Evolutionary conservation across 1,140 invertebrate genomes (phyloP), one percentile per base, ranked within the genome.

Genomic region (Choristoneura fumiferana): DNA sequence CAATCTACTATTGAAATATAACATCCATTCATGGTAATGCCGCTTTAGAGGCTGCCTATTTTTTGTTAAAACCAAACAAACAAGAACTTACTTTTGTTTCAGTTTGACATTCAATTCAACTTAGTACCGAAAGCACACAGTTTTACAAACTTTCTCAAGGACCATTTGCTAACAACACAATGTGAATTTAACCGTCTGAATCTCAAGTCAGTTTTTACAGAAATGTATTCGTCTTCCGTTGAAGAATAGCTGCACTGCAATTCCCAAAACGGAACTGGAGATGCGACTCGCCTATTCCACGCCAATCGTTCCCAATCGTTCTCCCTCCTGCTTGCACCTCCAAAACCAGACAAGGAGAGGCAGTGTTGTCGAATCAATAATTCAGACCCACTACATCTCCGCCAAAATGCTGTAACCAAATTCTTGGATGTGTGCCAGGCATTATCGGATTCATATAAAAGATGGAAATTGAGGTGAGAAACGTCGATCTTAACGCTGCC

Each of bases 401-500:
- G 43, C 4, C 14, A 12, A 8, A 22, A n/a, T 17, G 22, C n/a
- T 17, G 43, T 49, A 49, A 29, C 18, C 43, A 22, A 13, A 33
- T 49, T 49, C 74, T 72, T 84, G 81, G 81, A 76, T 57, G 55
- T 35, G 57, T 68, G 81, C 79, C 81, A 84, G 67, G 60, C 65
- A 65, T 80, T 81, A 82, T 79, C 78, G 71, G 76, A 78, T 79
- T 79, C 67, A 75, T 79, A 72, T 79, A 79, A 77, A 76, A 75
- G 78, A 78, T 76, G 71, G 72, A 78, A 81, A 80, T 81, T 76
- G 72, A 77, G 76, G 73, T 78, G 75, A 75, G 77, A 80, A 77
- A 77, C 63, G 67, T 62, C 68, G 69, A 22, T 5, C 43, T 0
- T 49, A 49, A 49, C 43, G 43, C 10, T n/a, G 18, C 43, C 29